These are phyloP conservation scores for Hyperoodon ampullatus DNA, from an alignment of 2,113 vertebrate genomes.

Conservation along the genomic window DNA sequence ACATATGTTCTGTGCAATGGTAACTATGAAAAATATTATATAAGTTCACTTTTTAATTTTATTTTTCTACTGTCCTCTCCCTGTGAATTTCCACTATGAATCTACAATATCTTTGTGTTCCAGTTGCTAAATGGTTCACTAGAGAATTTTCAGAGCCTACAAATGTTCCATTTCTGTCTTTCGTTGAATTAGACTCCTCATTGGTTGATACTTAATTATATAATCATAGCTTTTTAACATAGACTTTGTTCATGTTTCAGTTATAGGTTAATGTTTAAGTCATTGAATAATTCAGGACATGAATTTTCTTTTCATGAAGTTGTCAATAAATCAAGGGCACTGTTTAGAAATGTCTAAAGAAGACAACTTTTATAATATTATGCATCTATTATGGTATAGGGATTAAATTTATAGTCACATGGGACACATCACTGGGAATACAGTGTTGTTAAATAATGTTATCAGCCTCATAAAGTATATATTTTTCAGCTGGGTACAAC, in stretches of 20 bases:
- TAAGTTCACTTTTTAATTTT: neutral
- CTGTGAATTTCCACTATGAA: neutral
- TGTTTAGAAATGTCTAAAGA: constrained; percentile 63
- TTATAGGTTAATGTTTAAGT: constrained; percentile 41
- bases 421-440: constrained; percentile 70
- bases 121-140: neutral
- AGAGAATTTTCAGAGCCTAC: neutral
- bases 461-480: constrained; percentile 68
- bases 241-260: constrained; percentile 47
- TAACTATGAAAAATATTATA: neutral
- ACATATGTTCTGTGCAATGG: neutral
- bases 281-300: neutral
- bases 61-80: neutral
- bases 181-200: neutral
- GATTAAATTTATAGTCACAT: constrained; percentile 74
- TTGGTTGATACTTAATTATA: neutral
- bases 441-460: constrained; percentile 77
- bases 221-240: constrained; percentile 29
- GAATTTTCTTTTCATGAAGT: constrained; percentile 9
- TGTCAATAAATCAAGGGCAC: constrained; percentile 66
- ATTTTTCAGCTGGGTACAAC: constrained; percentile 75
- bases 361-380: constrained; percentile 62
- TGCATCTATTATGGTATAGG: neutral
- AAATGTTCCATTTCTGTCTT: neutral
- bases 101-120: neutral